These are phyloP conservation scores for Ectobius pallidus DNA, from an alignment of 2,888 invertebrate genomes.

Conservation along the genomic window DNA sequence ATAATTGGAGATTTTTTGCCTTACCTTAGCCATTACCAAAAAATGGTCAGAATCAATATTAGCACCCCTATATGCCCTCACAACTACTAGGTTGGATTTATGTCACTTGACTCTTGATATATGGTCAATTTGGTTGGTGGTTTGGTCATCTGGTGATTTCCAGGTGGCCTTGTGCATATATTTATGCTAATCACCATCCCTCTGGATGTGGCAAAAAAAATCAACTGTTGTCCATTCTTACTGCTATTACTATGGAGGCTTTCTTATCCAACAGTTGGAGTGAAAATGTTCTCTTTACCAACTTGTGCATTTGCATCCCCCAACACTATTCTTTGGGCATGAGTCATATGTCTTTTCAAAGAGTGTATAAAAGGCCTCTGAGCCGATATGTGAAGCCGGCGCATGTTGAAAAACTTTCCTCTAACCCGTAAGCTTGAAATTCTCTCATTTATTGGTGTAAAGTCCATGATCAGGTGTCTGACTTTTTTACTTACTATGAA, in stretches of 20 bases:
- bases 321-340: no score
- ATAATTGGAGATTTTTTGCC: neutral
- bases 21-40: neutral
- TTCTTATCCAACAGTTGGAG: no score
- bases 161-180: neutral
- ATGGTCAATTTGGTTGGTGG: neutral
- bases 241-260: neutral
- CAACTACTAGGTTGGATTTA: neutral
- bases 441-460: neutral
- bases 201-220: neutral
- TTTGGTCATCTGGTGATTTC: neutral
- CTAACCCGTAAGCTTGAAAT: neutral
- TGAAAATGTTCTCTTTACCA: neutral
- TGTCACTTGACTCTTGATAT: neutral
- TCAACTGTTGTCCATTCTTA: neutral
- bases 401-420: neutral
- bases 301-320: no score
- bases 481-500: neutral
- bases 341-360: neutral
- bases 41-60: no score
- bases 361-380: neutral
- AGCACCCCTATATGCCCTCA: neutral
- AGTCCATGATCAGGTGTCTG: no score
- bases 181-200: neutral
- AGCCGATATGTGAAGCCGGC: neutral